Evolutionary conservation across 2,113 vertebrate species (phyloP), one percentile per base, ranked within the genome.

Genomic region (Callopanchax toddi): DNA sequence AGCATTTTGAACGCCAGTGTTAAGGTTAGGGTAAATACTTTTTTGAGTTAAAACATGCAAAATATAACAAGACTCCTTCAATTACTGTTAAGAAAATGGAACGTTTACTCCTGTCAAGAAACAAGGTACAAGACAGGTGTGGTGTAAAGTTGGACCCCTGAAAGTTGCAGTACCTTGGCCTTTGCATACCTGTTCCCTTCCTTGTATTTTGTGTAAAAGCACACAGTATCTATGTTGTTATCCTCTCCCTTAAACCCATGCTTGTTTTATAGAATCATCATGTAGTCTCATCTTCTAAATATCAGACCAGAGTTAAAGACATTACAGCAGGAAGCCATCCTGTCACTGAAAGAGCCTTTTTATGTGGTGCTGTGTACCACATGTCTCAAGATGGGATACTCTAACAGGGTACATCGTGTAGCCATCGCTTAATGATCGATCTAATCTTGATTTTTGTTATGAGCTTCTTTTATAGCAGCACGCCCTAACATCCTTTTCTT

Each of bases 261-360:
- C 10, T 32, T 32, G 29, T 32, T 32, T 32, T 32, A 7, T 32
- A 32, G 4, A n/a, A n/a, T n/a, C n/a, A n/a, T n/a, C n/a, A n/a
- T n/a, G n/a, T n/a, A n/a, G n/a, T 51, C 37, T 81, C 66, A 69
- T 78, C 59, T 67, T 60, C 42, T 18, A 74, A 29, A 60, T 55
- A 46, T 45, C 39, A 37, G 54, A 21, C 22, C 21, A 55, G 61
- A 53, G 53, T 76, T 59, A 61, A 64, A 76, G 48, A 78, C 45
- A 66, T 74, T 60, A 52, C 40, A 44, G 39, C 56, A 76, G 56
- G 68, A 76, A 76, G 72, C 68, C 50, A 39, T 76, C 50, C 58
- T 70, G 22, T 48, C 17, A 17, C 68, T 67, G 52, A 62, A 66
- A 61, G 32, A 29, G 26, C 29, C 48, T 55, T 11, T 62, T 37